Conservation (phyloP, 2,888 invertebrate genomes). For the Campoplex capitator region DNA sequence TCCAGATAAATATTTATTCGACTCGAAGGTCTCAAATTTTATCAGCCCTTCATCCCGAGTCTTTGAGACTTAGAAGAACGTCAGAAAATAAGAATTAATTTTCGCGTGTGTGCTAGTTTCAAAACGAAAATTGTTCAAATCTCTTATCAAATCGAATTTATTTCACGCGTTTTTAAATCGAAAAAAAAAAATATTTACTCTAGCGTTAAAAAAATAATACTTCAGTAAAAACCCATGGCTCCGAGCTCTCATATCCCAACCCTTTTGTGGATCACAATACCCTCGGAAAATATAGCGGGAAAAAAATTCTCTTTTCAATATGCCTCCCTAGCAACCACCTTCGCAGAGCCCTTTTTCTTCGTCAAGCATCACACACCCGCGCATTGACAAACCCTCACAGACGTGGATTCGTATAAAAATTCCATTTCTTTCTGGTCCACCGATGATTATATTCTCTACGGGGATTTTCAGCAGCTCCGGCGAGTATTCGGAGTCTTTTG, state of each 20-base stretch:
- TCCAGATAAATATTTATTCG: background rate
- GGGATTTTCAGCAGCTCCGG: conserved; percentile 7
- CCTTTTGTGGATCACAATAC: background rate
- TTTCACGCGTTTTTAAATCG: background rate
- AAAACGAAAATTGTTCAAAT: too few species aligned
- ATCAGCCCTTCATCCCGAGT: background rate
- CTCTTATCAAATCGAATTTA: background rate
- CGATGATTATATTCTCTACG: conserved; percentile 24
- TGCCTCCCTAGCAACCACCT: conserved; percentile 12
- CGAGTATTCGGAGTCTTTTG: conserved; percentile 36
- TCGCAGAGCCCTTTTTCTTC: conserved; percentile 18
- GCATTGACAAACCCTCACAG: background rate
- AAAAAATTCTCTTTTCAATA: conserved; percentile 9
- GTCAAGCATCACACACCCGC: background rate
- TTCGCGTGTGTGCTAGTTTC: background rate
- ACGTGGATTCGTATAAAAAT: conserved; percentile 38
- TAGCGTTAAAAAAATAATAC: background rate
- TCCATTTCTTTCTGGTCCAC: conserved; percentile 30
- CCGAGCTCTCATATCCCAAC: background rate
- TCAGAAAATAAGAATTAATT: background rate
- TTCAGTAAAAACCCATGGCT: background rate
- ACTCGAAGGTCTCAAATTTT: background rate
- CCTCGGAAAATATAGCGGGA: background rate
- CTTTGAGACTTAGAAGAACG: background rate
- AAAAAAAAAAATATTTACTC: background rate